Conservation (phyloP, 2,113 vertebrate species). For the Solea senegalensis region DNA sequence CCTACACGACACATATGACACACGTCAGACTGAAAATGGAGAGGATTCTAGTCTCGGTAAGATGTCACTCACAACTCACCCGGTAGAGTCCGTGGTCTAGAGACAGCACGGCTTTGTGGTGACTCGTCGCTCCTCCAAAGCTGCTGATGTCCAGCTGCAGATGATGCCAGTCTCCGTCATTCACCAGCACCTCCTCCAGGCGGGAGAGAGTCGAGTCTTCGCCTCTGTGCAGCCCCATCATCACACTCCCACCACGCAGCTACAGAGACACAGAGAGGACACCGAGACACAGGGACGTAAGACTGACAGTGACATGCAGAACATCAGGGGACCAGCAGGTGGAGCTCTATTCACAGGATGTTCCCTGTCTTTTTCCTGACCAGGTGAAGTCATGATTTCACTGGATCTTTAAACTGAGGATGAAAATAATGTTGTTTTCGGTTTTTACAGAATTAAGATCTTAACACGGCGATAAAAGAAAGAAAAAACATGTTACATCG, state of each 20-base stretch:
- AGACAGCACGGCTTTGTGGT: constrained; percentile 82
- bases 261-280: constrained; percentile 48
- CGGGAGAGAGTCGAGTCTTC: constrained; percentile 81
- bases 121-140: constrained; percentile 47
- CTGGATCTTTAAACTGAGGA: too few species aligned
- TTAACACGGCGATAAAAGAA: too few species aligned
- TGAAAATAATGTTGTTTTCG: background rate
- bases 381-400: too few species aligned
- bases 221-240: constrained; percentile 84
- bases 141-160: constrained; percentile 84
- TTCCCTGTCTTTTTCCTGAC: background rate
- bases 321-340: constrained; percentile 48
- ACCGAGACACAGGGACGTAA: background rate
- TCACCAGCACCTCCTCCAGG: constrained; percentile 84
- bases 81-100: constrained; percentile 89
- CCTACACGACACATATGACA: constrained; percentile 61
- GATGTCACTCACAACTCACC: constrained; percentile 63
- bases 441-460: background rate
- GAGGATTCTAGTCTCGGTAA: background rate
- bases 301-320: background rate
- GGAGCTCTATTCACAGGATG: constrained; percentile 40
- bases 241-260: constrained; percentile 85
- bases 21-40: background rate
- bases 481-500: background rate
- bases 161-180: constrained; percentile 92